Evolutionary conservation across 2,113 vertebrate species (phyloP).

Genomic region (Oncorhynchus nerka): DNA sequence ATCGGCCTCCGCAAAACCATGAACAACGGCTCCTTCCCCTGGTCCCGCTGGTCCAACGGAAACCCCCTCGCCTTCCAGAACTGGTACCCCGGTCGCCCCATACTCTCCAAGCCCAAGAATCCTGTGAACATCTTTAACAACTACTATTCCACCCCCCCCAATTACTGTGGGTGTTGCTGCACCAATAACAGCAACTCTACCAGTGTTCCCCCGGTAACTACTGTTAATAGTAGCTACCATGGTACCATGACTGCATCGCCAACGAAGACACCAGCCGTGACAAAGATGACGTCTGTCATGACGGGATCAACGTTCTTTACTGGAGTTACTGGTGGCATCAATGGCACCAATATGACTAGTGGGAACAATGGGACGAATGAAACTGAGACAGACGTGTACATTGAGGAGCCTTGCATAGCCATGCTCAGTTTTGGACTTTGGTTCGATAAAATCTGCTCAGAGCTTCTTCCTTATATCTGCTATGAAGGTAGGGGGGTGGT

Average conservation of each 20-base stretch:
- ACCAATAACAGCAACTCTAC: not conserved
- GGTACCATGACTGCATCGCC: not conserved
- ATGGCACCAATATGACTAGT: not conserved
- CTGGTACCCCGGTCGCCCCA: constrained; percentile 70
- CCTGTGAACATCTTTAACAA: not conserved
- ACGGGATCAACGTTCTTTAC: not conserved
- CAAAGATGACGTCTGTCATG: too few species aligned
- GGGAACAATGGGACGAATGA: not conserved
- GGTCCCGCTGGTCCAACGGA: constrained; percentile 66
- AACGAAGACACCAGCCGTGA: too few species aligned
- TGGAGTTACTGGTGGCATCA: not conserved
- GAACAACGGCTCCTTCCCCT: constrained; percentile 19
- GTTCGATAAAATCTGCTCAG: constrained; percentile 58
- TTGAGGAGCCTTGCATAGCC: constrained; percentile 63
- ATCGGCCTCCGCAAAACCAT: constrained; percentile 63
- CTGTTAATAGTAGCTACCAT: not conserved
- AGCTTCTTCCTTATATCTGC: constrained; percentile 61
- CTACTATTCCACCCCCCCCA: not conserved
- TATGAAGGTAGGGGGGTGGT: constrained; percentile 64
- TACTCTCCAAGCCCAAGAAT: constrained; percentile 20
- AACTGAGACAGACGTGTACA: constrained; percentile 24
- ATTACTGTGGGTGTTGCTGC: not conserved
- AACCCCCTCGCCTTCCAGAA: constrained; percentile 70
- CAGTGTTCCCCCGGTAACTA: too few species aligned
- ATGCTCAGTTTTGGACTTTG: constrained; percentile 64